A percentile compares a stretch with the other conserved stretches of the same genome.
These are phyloP conservation scores for Enteromius mattozi DNA, from an alignment of 2,797 vertebrate species.

Conservation along the genomic window DNA sequence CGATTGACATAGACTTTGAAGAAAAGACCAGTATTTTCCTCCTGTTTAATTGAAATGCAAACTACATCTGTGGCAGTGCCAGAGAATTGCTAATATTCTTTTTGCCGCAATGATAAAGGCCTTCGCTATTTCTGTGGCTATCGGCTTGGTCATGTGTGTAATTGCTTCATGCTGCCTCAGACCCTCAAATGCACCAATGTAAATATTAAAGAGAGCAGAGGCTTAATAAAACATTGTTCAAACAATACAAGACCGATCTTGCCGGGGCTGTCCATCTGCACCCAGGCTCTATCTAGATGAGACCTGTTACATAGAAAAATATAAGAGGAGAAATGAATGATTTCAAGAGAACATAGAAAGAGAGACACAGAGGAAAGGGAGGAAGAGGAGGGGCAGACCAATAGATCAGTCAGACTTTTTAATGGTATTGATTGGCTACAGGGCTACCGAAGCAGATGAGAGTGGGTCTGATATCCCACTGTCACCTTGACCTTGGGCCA, in stretches of 20 bases:
- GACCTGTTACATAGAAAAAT: slow-evolving; percentile 56
- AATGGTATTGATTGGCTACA: slow-evolving; percentile 89
- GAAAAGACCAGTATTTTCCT: slow-evolving; percentile 73
- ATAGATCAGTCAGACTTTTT: slow-evolving; percentile 82
- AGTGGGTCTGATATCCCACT: slow-evolving; percentile 78
- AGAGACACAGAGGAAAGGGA: slow-evolving; percentile 51
- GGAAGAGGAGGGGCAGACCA: slow-evolving; percentile 48
- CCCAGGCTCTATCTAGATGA: slow-evolving; percentile 66
- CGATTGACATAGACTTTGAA: slow-evolving; percentile 77
- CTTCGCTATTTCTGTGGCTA: slow-evolving; percentile 73
- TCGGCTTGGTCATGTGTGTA: slow-evolving; percentile 80
- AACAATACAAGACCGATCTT: slow-evolving; percentile 80
- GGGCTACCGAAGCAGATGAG: slow-evolving; percentile 85
- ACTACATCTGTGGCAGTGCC: slow-evolving; percentile 76
- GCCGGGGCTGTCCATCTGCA: slow-evolving; percentile 68
- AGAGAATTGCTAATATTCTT: slow-evolving; percentile 74
- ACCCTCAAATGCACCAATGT: slow-evolving; percentile 77
- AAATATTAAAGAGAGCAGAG: slow-evolving; percentile 76
- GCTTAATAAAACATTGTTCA: slow-evolving; percentile 84
- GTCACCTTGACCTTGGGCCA: slow-evolving; percentile 93
- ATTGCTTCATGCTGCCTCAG: slow-evolving; percentile 80
- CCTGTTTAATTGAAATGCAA: slow-evolving; percentile 86
- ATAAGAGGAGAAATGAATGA: slow-evolving; percentile 34
- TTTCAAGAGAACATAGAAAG: slow-evolving; percentile 45
- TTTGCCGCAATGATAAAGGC: slow-evolving; percentile 76